Conservation (phyloP, 2,888 invertebrate genomes). For the Euplagia quadripunctaria region DNA sequence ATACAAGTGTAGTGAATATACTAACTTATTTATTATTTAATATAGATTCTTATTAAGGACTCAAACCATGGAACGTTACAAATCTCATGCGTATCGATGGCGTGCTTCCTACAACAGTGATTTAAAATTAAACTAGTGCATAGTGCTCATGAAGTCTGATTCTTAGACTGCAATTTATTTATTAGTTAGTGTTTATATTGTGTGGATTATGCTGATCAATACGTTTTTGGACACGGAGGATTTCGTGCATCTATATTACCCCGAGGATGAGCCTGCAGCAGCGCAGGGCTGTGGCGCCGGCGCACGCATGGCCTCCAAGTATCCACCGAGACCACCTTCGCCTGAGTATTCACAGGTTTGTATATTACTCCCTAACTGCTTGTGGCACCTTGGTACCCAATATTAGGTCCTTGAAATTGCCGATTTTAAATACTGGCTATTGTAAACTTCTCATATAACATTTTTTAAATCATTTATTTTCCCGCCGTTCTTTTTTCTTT, state of each 20-base stretch:
- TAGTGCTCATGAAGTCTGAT: slow-evolving; percentile 77
- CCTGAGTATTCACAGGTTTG: slow-evolving; percentile 82
- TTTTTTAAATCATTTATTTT: background rate
- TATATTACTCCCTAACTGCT: slow-evolving; percentile 29
- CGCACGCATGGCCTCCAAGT: slow-evolving; percentile 82
- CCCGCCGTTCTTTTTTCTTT: too few relatives aligned
- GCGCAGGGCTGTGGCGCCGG: slow-evolving; percentile 82
- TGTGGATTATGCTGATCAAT: slow-evolving; percentile 85
- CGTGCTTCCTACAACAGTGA: slow-evolving; percentile 77
- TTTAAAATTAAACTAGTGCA: slow-evolving; percentile 67
- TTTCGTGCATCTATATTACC: slow-evolving; percentile 85
- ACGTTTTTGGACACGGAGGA: slow-evolving; percentile 86
- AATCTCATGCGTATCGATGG: slow-evolving; percentile 69
- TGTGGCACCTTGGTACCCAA: slow-evolving; percentile 22
- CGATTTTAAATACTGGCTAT: too few relatives aligned
- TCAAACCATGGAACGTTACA: slow-evolving; percentile 78
- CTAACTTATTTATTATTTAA: slow-evolving; percentile 70
- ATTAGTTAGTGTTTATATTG: slow-evolving; percentile 74
- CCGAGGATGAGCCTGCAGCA: slow-evolving; percentile 81
- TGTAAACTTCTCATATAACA: background rate
- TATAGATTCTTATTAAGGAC: slow-evolving; percentile 60
- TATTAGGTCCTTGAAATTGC: background rate
- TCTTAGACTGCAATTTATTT: slow-evolving; percentile 79
- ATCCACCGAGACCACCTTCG: slow-evolving; percentile 78
- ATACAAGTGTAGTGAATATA: slow-evolving; percentile 75